phyloP scores from a whole-genome alignment of 2,113 vertebrate species.

The Pimephales promelas region DNA sequence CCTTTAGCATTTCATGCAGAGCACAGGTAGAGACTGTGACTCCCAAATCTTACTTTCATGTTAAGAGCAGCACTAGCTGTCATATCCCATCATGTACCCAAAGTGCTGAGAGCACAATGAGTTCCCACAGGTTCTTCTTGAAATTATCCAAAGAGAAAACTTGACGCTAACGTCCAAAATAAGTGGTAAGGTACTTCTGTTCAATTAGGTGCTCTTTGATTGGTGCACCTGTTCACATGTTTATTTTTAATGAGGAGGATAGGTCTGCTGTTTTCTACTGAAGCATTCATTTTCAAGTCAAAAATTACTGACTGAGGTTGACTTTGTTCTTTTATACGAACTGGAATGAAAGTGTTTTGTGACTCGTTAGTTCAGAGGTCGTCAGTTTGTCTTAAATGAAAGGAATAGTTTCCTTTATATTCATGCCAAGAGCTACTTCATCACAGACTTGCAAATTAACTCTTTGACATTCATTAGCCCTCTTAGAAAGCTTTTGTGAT shows the following conservation, averaged over 20 bases:
- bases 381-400: not conserved
- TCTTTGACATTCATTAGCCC: not conserved
- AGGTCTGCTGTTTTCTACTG: not conserved
- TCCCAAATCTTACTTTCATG: slow-evolving; percentile 1
- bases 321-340: not conserved
- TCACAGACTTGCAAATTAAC: not conserved
- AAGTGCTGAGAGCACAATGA: not conserved
- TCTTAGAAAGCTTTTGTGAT: slow-evolving; percentile 4
- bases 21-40: not conserved
- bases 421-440: not conserved
- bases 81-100: not conserved
- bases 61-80: not conserved
- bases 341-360: slow-evolving; percentile 7
- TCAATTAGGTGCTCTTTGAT: not conserved
- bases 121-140: slow-evolving; percentile 12
- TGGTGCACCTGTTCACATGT: not conserved
- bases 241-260: not conserved
- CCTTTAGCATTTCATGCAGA: slow-evolving; percentile 1
- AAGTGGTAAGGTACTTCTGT: not conserved
- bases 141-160: slow-evolving; percentile 12
- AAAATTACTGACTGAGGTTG: not conserved
- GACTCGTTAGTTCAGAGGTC: not conserved
- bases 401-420: not conserved
- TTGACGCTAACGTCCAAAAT: not conserved
- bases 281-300: not conserved